Evolutionary conservation across 2,888 invertebrate species (phyloP).

Genomic region (Coenonympha glycerion): DNA sequence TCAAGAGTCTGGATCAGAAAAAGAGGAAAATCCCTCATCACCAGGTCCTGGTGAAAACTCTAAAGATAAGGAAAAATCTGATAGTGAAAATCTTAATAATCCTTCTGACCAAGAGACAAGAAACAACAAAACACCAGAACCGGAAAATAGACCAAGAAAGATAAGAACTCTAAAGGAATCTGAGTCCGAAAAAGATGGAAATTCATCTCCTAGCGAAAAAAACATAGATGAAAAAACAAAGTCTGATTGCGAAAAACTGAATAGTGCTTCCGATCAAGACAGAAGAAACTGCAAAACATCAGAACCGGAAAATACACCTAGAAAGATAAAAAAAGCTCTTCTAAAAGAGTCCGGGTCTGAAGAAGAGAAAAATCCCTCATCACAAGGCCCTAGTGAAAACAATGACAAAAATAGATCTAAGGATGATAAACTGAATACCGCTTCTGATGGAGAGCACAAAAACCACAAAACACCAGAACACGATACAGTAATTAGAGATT

Average conservation of each 20-base stretch:
- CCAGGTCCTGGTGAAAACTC: not conserved
- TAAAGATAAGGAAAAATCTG: not conserved
- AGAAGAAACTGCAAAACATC: no score
- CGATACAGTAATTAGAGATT: not conserved
- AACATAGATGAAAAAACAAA: no score
- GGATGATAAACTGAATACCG: slow-evolving; percentile 13
- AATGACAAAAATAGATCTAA: not conserved
- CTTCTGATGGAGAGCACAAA: not conserved
- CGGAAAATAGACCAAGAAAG: not conserved
- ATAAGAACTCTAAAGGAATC: no score
- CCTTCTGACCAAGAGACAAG: no score
- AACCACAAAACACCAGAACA: slow-evolving; percentile 17
- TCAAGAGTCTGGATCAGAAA: slow-evolving; percentile 37
- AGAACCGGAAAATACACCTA: slow-evolving; percentile 4
- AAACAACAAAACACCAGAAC: no score
- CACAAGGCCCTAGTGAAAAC: not conserved
- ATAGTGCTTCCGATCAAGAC: no score
- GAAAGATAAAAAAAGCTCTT: slow-evolving; percentile 29
- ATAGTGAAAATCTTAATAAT: not conserved
- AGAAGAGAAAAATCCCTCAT: slow-evolving; percentile 3
- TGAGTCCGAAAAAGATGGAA: not conserved
- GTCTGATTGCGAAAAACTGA: no score
- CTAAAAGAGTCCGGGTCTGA: slow-evolving; percentile 38
- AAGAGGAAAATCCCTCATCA: not conserved
- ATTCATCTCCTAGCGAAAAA: not conserved